Base-by-base conservation (phyloP, 1,140 invertebrate species). In the Doryteuthis pealeii region DNA sequence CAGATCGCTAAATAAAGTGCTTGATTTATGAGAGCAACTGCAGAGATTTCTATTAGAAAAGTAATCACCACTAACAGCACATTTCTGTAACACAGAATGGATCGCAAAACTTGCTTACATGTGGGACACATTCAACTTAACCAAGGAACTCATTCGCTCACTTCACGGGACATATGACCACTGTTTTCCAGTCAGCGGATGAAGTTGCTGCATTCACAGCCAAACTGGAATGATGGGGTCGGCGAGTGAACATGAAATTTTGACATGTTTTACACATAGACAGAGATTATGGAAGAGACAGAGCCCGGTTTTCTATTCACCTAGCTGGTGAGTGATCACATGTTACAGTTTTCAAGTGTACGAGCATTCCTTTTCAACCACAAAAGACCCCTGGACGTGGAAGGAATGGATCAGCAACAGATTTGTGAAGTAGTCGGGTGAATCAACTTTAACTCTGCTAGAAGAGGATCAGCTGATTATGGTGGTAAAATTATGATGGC, bases 151-250 rank as follows among this genome's bases (percentile, higher is more conserved):
- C 10, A 58, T 14, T 72, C 43, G 54, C n/a, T 32, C 22, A 45
- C 5, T 31, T 66, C 54, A 33, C 22, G 32, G 45, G 58, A 81
- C 71, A 30, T n/a, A 88, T 88, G 96, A 96, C 94, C 88, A 93
- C 91, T 12, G 96, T 95, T 54, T 92, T 99, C 79, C 99, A 99
- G 98, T 96, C 99, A 76, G 98, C 98, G 79, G 98, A 99, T 88
- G 99, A 99, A 92, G 98, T 98, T 12, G 98, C 97, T 99, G 83
- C 90, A 99, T 72, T 98, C 96, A 77, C 94, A 96, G 89, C 93
- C 93, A 70, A 92, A 92, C 84, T 91, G 92, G 86, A 91, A 89
- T 22, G n/a, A n/a, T n/a, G n/a, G n/a, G n/a, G n/a, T n/a, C n/a
- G n/a, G n/a, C n/a, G n/a, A n/a, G n/a, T n/a, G n/a, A n/a, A n/a